Conservation (phyloP, 2,113 vertebrate species). For the Mastomys coucha region DNA sequence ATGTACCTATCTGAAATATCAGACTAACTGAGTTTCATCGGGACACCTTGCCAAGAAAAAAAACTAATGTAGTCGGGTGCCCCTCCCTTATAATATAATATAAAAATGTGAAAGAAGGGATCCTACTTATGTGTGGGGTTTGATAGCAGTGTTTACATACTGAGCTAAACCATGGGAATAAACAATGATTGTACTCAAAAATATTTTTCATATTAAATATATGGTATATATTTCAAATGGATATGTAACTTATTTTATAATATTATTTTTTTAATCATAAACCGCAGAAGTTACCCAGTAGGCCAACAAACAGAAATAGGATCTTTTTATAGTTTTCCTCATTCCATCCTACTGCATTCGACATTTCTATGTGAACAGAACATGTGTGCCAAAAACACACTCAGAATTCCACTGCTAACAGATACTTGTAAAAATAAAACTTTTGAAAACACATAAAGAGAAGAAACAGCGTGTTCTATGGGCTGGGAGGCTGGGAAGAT, state of each 20-base stretch:
- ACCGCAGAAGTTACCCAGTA: not conserved
- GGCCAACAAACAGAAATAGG: not conserved
- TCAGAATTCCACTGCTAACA: constrained; percentile 72
- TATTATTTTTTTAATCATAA: constrained; percentile 21
- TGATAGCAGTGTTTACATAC: not conserved
- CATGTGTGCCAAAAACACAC: constrained; percentile 74
- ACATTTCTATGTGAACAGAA: constrained; percentile 55
- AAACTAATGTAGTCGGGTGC: not conserved
- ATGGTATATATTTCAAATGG: not conserved
- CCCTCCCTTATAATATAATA: not conserved
- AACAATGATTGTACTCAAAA: not conserved
- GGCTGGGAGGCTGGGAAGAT: constrained; percentile 1
- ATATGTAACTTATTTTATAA: not conserved
- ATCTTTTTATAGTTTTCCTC: constrained; percentile 28
- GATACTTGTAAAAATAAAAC: constrained; percentile 77
- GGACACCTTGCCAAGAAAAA: not conserved
- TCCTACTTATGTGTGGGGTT: not conserved
- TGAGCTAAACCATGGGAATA: constrained; percentile 10
- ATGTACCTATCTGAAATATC: not conserved
- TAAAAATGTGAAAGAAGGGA: not conserved
- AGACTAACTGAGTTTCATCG: not conserved
- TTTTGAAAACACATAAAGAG: constrained; percentile 66
- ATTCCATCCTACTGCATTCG: constrained; percentile 47
- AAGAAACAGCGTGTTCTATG: constrained; percentile 67
- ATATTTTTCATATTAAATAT: not conserved